These are phyloP conservation scores for Rutilus rutilus DNA, from an alignment of 2,113 vertebrate species.

Conservation along the genomic window DNA sequence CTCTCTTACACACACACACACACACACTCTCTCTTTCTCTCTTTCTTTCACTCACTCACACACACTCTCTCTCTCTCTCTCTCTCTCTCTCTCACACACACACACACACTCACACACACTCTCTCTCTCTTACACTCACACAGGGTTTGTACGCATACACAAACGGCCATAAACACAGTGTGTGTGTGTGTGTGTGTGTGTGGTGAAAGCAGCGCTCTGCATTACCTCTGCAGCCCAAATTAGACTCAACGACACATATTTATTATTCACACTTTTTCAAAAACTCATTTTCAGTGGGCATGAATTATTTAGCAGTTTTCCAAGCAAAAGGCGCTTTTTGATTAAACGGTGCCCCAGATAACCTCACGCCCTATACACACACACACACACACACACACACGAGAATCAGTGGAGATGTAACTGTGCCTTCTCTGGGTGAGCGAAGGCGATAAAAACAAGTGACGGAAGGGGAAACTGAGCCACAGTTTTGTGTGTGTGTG, in stretches of 20 bases:
- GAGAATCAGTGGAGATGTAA: neutral
- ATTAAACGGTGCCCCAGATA: slow-evolving; percentile 71
- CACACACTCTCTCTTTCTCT: too few relatives aligned
- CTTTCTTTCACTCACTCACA: too few relatives aligned
- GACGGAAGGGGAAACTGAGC: neutral
- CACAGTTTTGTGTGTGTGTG: neutral
- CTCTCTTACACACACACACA: too few relatives aligned
- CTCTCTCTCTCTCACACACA: fast-evolving
- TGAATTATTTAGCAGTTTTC: slow-evolving; percentile 78
- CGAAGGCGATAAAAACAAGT: neutral
- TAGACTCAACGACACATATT: slow-evolving; percentile 64
- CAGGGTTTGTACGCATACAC: neutral
- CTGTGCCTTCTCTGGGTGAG: neutral
- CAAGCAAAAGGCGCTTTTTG: slow-evolving; percentile 69
- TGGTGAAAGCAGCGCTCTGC: slow-evolving; percentile 44
- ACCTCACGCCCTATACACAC: slow-evolving; percentile 37
- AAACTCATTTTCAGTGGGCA: slow-evolving; percentile 66
- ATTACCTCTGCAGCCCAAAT: slow-evolving; percentile 52
- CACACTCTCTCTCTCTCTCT: too few relatives aligned
- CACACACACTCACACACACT: neutral
- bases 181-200: slow-evolving; percentile 12
- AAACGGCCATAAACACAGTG: neutral
- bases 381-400: slow-evolving; percentile 10
- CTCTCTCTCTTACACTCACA: neutral
- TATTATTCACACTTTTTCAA: slow-evolving; percentile 73